A percentile compares a stretch with the other conserved stretches of the same genome.
Conservation (phyloP, 2,888 invertebrate genomes). For the Crematogaster levior region DNA sequence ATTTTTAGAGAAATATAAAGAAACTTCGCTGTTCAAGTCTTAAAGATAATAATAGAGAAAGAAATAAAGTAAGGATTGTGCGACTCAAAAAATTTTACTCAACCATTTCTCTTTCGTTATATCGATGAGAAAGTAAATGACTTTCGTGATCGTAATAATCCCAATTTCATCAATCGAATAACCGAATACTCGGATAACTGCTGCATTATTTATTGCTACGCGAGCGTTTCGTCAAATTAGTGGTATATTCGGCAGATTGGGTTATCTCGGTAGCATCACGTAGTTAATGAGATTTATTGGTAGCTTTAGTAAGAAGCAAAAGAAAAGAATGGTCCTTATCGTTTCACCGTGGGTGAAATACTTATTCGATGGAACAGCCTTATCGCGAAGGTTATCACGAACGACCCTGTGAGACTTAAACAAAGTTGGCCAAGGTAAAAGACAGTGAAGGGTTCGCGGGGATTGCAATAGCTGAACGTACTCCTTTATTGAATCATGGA, state of each 20-base stretch:
- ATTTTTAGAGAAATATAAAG: neutral
- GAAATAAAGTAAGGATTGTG: neutral
- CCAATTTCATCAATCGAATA: neutral
- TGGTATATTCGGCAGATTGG: slow-evolving; percentile 45
- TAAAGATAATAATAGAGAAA: no score
- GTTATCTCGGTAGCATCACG: slow-evolving; percentile 47
- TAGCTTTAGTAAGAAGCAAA: slow-evolving; percentile 64
- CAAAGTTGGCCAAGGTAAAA: slow-evolving; percentile 72
- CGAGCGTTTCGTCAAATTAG: slow-evolving; percentile 52
- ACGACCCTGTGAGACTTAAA: slow-evolving; percentile 77
- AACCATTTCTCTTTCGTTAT: neutral
- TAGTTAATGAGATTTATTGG: slow-evolving; percentile 74
- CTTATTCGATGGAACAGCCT: slow-evolving; percentile 74
- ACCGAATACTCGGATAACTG: neutral
- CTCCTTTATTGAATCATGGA: slow-evolving; percentile 78
- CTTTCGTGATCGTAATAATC: neutral
- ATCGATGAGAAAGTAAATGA: slow-evolving; percentile 4
- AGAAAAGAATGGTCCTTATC: slow-evolving; percentile 72
- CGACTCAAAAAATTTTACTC: neutral
- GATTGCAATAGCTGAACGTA: slow-evolving; percentile 58
- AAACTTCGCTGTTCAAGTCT: neutral
- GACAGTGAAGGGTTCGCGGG: slow-evolving; percentile 21
- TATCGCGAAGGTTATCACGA: slow-evolving; percentile 78
- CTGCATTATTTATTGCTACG: neutral
- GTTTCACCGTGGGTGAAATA: slow-evolving; percentile 73